Percentiles rank a stretch among this genome's conserved stretches.
Evolutionary conservation across 2,888 invertebrate genomes (phyloP).

Genomic region (Ceratothoa steindachneri): DNA sequence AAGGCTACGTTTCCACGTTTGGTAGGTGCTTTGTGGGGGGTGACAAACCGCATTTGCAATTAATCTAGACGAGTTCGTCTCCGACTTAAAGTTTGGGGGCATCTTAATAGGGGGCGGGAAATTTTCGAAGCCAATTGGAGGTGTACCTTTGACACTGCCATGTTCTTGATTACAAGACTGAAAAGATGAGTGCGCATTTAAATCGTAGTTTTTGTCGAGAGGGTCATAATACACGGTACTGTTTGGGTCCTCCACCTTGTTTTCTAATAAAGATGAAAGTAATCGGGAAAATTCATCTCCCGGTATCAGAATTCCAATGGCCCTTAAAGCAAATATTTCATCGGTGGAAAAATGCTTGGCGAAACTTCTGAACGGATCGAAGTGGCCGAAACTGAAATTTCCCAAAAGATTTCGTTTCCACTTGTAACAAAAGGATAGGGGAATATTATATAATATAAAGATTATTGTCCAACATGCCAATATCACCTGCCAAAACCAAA

Average conservation of each 20-base stretch:
- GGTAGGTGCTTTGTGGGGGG: background rate
- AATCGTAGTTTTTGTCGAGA: background rate
- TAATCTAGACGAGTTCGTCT: background rate
- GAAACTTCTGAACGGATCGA: background rate
- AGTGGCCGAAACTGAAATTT: background rate
- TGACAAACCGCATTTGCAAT: background rate
- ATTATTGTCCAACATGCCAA: background rate
- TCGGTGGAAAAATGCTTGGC: background rate
- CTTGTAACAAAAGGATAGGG: background rate
- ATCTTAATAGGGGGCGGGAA: background rate
- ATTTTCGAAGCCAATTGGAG: background rate
- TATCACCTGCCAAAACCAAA: conserved; percentile 15
- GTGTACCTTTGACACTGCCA: background rate
- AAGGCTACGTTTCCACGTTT: background rate
- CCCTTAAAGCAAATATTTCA: background rate
- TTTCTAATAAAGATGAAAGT: background rate
- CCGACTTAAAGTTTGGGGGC: background rate
- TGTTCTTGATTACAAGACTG: background rate
- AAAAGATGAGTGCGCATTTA: background rate
- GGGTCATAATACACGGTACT: background rate
- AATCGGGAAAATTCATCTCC: background rate
- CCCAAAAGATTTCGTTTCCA: conserved; percentile 5
- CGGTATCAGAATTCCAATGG: background rate
- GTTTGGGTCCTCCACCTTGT: too few species aligned
- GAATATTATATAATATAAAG: background rate